Evolutionary conservation across 1,140 invertebrate genomes (phyloP).

Genomic region (Eciton burchellii): DNA sequence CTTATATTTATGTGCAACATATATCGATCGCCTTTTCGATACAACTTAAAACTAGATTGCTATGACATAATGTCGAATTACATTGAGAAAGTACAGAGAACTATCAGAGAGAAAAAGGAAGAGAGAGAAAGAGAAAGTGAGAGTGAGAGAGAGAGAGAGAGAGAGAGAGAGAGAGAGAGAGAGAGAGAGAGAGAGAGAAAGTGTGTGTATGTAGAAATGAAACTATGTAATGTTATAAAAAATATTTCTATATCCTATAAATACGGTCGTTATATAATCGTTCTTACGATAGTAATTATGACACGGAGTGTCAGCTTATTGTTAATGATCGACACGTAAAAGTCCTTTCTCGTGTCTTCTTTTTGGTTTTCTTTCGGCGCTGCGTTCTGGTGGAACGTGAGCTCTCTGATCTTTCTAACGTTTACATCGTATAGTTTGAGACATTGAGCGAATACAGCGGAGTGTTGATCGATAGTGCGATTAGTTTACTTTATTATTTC

Average conservation of each 20-base stretch:
- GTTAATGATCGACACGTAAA: background rate
- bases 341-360: background rate
- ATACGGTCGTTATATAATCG: background rate
- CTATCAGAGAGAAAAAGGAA: background rate
- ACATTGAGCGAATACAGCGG: conserved; percentile 57
- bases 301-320: background rate
- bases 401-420: conserved; percentile 46
- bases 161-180: no score
- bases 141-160: background rate
- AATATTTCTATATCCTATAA: conserved; percentile 22
- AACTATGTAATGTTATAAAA: conserved; percentile 40
- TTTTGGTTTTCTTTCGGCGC: background rate
- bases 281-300: conserved; percentile 23
- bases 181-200: no score
- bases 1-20: background rate
- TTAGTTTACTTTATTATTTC: conserved; percentile 50
- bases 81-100: conserved; percentile 9
- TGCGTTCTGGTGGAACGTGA: conserved; percentile 29
- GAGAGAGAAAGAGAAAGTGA: no score
- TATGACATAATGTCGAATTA: conserved; percentile 20
- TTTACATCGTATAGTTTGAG: conserved; percentile 40
- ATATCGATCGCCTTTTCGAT: background rate
- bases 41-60: conserved; percentile 34
- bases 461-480: conserved; percentile 52
- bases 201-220: conserved; percentile 14